Conservation (phyloP, 2,113 vertebrate genomes). For the Acanthochromis polyacanthus region DNA sequence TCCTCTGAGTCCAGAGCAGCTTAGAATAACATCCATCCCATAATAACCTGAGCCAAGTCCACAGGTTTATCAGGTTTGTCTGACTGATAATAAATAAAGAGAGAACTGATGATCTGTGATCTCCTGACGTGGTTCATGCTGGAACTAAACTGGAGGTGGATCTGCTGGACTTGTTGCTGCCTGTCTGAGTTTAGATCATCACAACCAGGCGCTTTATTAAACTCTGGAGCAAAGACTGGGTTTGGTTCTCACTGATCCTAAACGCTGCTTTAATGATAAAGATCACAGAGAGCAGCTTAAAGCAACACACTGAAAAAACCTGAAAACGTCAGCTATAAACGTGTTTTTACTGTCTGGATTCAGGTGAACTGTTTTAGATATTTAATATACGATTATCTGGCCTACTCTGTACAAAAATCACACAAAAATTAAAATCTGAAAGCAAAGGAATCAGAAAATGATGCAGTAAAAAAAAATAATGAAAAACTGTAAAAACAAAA, state of each 20-base stretch:
- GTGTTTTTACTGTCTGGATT: too few relatives aligned
- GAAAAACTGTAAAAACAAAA: too few relatives aligned
- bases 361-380: too few relatives aligned
- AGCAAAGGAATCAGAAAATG: too few relatives aligned
- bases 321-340: too few relatives aligned
- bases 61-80: not conserved
- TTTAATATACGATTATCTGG: too few relatives aligned
- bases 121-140: not conserved
- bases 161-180: constrained; percentile 27
- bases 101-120: not conserved
- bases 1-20: not conserved
- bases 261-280: fast-evolving
- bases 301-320: too few relatives aligned
- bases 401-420: too few relatives aligned
- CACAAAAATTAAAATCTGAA: too few relatives aligned
- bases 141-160: not conserved
- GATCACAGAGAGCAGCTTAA: too few relatives aligned
- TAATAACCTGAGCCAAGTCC: not conserved
- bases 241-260: constrained; percentile 3
- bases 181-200: constrained; percentile 45
- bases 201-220: constrained; percentile 15
- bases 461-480: too few relatives aligned
- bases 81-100: not conserved
- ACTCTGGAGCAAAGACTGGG: not conserved
- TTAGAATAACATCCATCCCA: not conserved